Evolutionary conservation across 2,888 invertebrate genomes (phyloP), one percentile per base, ranked within the genome.

Genomic region (Coecobrya sp.): DNA sequence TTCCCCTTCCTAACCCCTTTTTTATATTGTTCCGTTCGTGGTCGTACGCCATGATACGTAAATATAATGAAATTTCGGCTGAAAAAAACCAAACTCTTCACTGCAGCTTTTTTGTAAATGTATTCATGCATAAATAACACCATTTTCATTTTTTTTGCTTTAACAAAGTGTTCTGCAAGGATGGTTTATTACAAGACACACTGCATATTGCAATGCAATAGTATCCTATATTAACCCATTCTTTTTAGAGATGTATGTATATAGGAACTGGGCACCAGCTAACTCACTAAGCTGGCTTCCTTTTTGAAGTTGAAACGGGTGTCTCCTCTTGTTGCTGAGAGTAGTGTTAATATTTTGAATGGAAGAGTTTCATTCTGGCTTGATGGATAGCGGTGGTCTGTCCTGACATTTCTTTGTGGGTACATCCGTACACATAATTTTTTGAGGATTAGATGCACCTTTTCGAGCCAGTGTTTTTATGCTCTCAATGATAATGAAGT

Each of bases 121-220:
- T 86, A 91, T 42, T 91, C 91, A 93, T 89, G 88, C 93, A 93
- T 93, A 91, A 93, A 93, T 91, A 91, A 88, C 82, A 84, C 88
- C 42, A 76, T 92, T 92, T 92, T 76, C 55, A 70, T 91, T 84
- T 88, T n/a, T 87, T 87, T 45, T 45, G 68, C 65, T 27, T 49
- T 8, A 5, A 8, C 36, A 19, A 59, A 82, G 59, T 68, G n/a
- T 85, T 85, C 10, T 81, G 19, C 10, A 5, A 79, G 27, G 79
- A 45, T 11, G 68, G 49, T 45, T 25, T 62, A 16, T 36, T 25
- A n/a, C 19, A 70, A 27, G 19, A 55, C 30, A 27, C 16, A 0
- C 25, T 52, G 11, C 27, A 42, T 19, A n/a, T n/a, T n/a, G n/a
- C n/a, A n/a, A n/a, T n/a, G n/a, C n/a, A n/a, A n/a, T n/a, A n/a